phyloP scores from a whole-genome alignment of 2,888 invertebrate genomes.

The Epistrophella euchroma region DNA sequence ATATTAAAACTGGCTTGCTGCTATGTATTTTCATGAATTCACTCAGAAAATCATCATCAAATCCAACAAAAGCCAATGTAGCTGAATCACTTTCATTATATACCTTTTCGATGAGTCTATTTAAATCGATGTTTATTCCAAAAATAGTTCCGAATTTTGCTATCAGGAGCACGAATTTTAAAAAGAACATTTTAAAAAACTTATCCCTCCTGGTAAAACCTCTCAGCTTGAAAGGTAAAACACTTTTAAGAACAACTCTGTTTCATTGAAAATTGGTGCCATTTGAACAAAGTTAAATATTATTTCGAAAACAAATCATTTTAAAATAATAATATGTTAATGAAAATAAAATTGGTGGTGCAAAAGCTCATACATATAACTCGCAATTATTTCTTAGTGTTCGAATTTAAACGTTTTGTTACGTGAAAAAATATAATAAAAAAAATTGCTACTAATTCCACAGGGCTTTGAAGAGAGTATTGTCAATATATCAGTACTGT shows the following conservation, averaged over 20 bases:
- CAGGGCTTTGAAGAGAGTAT: no score
- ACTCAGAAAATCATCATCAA: neutral
- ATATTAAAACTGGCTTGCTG: neutral
- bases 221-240: neutral
- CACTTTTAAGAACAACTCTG: neutral
- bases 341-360: no score
- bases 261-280: no score
- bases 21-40: neutral
- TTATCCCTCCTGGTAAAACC: neutral
- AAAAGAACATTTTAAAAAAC: constrained; percentile 21
- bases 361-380: no score
- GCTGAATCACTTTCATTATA: constrained; percentile 21
- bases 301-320: no score
- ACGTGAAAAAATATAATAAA: no score
- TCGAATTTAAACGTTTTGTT: no score
- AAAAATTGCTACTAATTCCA: no score
- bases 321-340: no score
- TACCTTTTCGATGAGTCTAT: constrained; percentile 15
- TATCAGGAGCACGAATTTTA: neutral
- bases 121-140: neutral
- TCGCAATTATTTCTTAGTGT: no score
- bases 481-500: no score
- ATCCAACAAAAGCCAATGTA: constrained; percentile 18
- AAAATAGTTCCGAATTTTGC: neutral
- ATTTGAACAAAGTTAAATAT: no score